Evolutionary conservation across 2,797 vertebrate genomes (phyloP).

Genomic region (Darevskia nairensis): DNA sequence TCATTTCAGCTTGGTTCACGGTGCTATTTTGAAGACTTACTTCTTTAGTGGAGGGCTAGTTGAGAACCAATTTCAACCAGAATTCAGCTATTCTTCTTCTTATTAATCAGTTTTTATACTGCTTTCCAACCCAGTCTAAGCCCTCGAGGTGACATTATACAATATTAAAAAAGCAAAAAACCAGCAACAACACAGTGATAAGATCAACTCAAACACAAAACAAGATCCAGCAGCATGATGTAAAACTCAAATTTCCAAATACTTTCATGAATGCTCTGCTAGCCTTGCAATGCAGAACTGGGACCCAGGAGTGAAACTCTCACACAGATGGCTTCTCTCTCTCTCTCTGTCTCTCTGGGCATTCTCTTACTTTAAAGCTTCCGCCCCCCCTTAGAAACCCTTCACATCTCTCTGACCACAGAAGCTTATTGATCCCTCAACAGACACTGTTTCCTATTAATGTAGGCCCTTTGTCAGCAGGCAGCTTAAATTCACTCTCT

Average conservation of each 20-base stretch:
- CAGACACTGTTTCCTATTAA: slow-evolving; percentile 1
- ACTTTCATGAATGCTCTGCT: background rate
- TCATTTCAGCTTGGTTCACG: background rate
- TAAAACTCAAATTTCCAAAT: slow-evolving; percentile 14
- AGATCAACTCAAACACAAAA: background rate
- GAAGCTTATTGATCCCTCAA: background rate
- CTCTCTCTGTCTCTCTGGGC: background rate
- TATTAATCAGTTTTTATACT: background rate
- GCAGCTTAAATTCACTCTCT: slow-evolving; percentile 1
- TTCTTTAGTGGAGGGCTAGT: background rate
- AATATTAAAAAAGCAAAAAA: background rate
- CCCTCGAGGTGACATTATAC: background rate
- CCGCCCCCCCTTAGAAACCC: background rate
- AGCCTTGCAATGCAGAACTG: background rate
- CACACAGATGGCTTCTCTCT: background rate
- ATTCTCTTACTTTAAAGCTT: background rate
- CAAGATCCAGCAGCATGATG: background rate
- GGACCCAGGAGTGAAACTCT: background rate
- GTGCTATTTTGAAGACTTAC: background rate
- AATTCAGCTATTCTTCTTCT: background rate
- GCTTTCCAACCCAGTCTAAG: background rate
- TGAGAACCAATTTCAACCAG: background rate
- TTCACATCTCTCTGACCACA: background rate
- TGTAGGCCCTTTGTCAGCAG: background rate
- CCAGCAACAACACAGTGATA: background rate